phyloP scores from a whole-genome alignment of 2,888 invertebrate genomes.

The Blastobasis adustella region DNA sequence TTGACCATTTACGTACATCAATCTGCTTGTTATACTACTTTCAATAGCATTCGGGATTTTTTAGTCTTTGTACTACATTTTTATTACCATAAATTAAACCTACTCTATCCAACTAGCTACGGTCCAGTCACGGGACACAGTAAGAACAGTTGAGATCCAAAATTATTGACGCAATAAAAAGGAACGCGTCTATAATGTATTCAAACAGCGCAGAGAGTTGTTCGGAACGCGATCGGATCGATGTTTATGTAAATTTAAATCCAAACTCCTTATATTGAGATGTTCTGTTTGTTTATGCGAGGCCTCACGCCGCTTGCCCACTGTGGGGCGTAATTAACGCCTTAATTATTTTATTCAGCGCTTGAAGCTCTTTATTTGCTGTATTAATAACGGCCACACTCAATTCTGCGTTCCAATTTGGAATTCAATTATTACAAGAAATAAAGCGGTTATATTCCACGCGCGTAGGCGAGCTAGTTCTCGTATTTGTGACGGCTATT shows the following conservation, averaged over 20 bases:
- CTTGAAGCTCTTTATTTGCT: constrained; percentile 7
- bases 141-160: constrained; percentile 52
- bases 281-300: constrained; percentile 50
- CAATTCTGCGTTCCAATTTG: too few relatives aligned
- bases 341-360: constrained; percentile 44
- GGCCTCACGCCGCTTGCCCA: constrained; percentile 30
- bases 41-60: too few relatives aligned
- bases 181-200: constrained; percentile 54
- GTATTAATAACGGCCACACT: too few relatives aligned
- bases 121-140: constrained; percentile 16
- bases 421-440: too few relatives aligned
- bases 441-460: too few relatives aligned
- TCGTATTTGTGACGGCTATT: too few relatives aligned
- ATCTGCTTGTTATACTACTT: too few relatives aligned
- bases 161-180: constrained; percentile 65
- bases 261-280: constrained; percentile 38
- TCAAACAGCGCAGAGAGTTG: constrained; percentile 50
- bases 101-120: neutral
- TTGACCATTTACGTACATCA: too few relatives aligned
- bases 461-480: too few relatives aligned
- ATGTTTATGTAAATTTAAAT: constrained; percentile 63
- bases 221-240: constrained; percentile 46
- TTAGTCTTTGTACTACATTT: too few relatives aligned
- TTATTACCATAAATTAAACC: too few relatives aligned
- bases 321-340: constrained; percentile 29